These are phyloP conservation scores for Petrocephalus microphthalmus DNA, from an alignment of 2,113 vertebrate species.

Conservation along the genomic window DNA sequence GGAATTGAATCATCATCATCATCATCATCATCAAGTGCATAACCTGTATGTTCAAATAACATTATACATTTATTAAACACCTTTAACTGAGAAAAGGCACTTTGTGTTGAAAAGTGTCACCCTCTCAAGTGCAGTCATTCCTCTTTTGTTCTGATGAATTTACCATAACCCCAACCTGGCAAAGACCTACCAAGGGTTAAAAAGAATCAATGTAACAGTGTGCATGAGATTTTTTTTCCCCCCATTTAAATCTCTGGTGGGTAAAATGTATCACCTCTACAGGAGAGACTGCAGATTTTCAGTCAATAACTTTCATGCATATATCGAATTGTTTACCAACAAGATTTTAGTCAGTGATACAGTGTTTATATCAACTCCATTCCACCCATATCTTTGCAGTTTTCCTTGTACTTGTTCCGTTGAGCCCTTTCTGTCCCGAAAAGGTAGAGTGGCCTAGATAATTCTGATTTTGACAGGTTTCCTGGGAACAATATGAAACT, in stretches of 20 bases:
- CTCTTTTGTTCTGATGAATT: neutral
- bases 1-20: no score
- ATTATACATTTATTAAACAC: neutral
- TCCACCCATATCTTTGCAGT: neutral
- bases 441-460: neutral
- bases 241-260: neutral
- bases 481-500: neutral
- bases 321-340: neutral
- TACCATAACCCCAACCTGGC: neutral
- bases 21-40: neutral
- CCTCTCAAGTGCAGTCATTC: neutral
- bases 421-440: neutral
- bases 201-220: neutral
- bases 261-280: neutral
- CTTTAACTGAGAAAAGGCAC: neutral
- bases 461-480: neutral
- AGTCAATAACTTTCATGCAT: neutral
- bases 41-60: neutral
- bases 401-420: neutral
- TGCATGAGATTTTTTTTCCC: no score
- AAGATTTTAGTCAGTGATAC: neutral
- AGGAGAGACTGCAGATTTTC: neutral
- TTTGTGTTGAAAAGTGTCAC: neutral
- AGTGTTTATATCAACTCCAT: neutral
- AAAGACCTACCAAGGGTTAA: neutral